Base-by-base conservation (phyloP, 1,140 invertebrate species). In the Trichonephila clavata region DNA sequence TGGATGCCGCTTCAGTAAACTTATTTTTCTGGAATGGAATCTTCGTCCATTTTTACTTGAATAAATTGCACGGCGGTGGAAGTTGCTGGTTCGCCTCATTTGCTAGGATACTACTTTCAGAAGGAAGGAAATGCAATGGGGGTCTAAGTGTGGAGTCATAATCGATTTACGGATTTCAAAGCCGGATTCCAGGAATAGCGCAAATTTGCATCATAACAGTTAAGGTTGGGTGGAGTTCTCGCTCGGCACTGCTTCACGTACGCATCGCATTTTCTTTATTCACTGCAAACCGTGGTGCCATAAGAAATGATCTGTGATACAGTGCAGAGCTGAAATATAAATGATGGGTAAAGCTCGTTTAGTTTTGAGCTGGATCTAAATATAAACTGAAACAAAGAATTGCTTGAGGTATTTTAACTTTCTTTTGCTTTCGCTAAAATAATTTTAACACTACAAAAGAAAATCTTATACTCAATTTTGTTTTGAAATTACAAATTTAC, bases 151-250 rank as follows among this genome's bases (percentile, higher is more conserved):
- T 32, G 71, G 71, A 39, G 71, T 77, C 24, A 77, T 77, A 77
- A 77, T 77, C 71, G 71, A 77, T 77, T 77, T 77, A 77, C 27
- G 71, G 71, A 77, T 77, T 32, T 39, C 71, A 77, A 77, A 77
- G 71, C 71, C 71, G 27, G 71, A 77, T 77, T 39, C 71, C 32
- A 39, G 14, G 27, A 32, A 77, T 39, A 77, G 71, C 71, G 71
- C 71, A 32, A 77, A 77, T 77, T 77, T 77, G 71, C 71, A 77
- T 77, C 71, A 77, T 77, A 77, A 77, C 71, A 77, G 24, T 77
- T 77, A 77, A 32, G 68, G 27, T 18, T 32, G 71, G 32, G 27
- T 32, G 32, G 71, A 5, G 68, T 10, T 27, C 24, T 68, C 50
- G 50, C 50, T 68, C 65, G n/a, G n/a, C n/a, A 39, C 18, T 39